Percentiles rank a stretch among this genome's conserved stretches.
Conservation (phyloP, 2,797 vertebrate species). For the Anguilla pacifica region DNA sequence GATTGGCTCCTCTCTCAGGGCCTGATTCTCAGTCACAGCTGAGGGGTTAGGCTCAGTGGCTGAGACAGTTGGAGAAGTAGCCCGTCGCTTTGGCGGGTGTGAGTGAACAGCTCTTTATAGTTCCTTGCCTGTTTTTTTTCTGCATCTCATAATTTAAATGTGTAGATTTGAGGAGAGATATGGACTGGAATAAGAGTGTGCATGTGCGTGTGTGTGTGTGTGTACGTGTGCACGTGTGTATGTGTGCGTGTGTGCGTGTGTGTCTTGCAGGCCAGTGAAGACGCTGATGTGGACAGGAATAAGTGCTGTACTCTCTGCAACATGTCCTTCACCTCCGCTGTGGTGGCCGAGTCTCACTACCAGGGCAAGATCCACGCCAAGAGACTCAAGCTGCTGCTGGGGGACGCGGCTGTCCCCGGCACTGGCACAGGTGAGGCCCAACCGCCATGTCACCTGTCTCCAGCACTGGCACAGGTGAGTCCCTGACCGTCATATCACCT, state of each 20-base stretch:
- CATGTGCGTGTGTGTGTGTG: no score
- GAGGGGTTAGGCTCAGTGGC: no score
- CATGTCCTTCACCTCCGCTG: slow-evolving; percentile 80
- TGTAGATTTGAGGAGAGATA: no score
- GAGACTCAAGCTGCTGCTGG: slow-evolving; percentile 76
- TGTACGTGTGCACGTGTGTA: neutral
- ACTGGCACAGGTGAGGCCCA: slow-evolving; percentile 56
- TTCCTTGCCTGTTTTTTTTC: no score
- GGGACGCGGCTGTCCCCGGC: slow-evolving; percentile 69
- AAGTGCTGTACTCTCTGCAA: slow-evolving; percentile 80
- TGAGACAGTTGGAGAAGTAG: no score
- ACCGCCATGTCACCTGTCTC: neutral
- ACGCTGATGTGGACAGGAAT: slow-evolving; percentile 76
- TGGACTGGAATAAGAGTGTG: no score
- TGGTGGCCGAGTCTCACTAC: slow-evolving; percentile 80
- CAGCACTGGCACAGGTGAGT: neutral
- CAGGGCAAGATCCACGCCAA: slow-evolving; percentile 82
- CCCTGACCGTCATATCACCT: slow-evolving; percentile 42
- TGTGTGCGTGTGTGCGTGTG: neutral
- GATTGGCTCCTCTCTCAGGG: no score
- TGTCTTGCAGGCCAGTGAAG: slow-evolving; percentile 65
- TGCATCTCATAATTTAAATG: no score
- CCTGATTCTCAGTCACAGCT: no score
- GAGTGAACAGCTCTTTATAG: no score
- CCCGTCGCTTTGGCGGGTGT: no score